A percentile compares a stretch with the other conserved stretches of the same genome.
These are phyloP conservation scores for Miniopterus natalensis DNA, from an alignment of 2,113 vertebrate species.

Conservation along the genomic window DNA sequence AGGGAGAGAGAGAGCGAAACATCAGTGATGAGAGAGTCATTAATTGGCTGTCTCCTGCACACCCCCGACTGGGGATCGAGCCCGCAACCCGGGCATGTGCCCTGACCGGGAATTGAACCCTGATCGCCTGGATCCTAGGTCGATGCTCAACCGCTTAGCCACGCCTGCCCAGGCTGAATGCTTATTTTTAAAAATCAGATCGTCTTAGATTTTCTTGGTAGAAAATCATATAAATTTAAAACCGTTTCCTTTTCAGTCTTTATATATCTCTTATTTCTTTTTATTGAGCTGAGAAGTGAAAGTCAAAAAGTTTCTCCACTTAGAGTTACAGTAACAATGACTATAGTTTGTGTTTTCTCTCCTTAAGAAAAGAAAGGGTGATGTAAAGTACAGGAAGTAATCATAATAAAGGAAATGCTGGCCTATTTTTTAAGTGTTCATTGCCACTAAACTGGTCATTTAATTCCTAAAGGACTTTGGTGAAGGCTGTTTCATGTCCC, in stretches of 20 bases:
- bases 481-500: background rate
- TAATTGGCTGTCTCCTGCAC: too few relatives aligned
- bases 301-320: background rate
- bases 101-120: too few relatives aligned
- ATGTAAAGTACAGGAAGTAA: constrained; percentile 42
- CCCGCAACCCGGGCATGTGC: too few relatives aligned
- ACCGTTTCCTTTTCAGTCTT: background rate
- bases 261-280: background rate
- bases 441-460: background rate
- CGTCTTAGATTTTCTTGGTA: constrained; percentile 8
- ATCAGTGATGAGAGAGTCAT: too few relatives aligned
- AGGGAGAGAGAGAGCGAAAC: too few relatives aligned
- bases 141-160: too few relatives aligned
- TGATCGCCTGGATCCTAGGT: too few relatives aligned
- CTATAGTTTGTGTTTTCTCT: background rate
- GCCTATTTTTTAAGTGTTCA: background rate
- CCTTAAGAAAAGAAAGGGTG: background rate
- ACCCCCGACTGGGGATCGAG: too few relatives aligned
- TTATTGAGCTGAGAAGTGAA: background rate
- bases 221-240: constrained; percentile 37
- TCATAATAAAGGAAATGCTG: constrained; percentile 37
- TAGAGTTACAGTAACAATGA: background rate
- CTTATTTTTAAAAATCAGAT: constrained; percentile 5
- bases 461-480: background rate
- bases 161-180: background rate